phyloP scores from a whole-genome alignment of 1,140 invertebrate genomes.

The Popillia japonica region DNA sequence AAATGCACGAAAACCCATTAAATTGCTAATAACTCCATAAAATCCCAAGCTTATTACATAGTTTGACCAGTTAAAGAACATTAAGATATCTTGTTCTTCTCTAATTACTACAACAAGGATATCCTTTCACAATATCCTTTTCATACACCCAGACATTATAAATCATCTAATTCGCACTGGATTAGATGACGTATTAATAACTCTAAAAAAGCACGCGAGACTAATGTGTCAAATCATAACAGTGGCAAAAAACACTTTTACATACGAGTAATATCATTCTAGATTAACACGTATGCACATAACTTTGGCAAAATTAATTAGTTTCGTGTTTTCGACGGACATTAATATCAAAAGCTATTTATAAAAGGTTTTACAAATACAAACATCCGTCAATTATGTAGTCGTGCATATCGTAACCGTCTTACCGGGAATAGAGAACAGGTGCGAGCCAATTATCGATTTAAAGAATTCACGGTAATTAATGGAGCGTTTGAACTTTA shows the following conservation, averaged over 20 bases:
- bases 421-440: not conserved
- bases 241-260: not conserved
- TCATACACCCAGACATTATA: not conserved
- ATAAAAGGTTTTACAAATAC: not conserved
- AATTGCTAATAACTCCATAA: too few relatives aligned
- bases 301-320: slow-evolving; percentile 1
- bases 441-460: slow-evolving; percentile 10
- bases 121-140: not conserved
- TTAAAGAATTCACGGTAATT: not conserved
- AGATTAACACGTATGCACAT: not conserved
- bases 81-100: too few relatives aligned
- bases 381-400: slow-evolving; percentile 5
- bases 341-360: not conserved
- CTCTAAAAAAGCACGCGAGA: not conserved
- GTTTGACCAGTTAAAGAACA: too few relatives aligned
- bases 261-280: not conserved
- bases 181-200: not conserved
- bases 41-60: too few relatives aligned
- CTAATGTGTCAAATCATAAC: not conserved
- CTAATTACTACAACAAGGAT: too few relatives aligned
- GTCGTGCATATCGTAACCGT: not conserved
- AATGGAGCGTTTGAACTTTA: slow-evolving; percentile 15
- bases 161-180: not conserved
- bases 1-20: too few relatives aligned
- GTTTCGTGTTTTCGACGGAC: slow-evolving; percentile 6